phyloP scores from a whole-genome alignment of 2,797 vertebrate genomes.

The Propithecus deckenii region DNA sequence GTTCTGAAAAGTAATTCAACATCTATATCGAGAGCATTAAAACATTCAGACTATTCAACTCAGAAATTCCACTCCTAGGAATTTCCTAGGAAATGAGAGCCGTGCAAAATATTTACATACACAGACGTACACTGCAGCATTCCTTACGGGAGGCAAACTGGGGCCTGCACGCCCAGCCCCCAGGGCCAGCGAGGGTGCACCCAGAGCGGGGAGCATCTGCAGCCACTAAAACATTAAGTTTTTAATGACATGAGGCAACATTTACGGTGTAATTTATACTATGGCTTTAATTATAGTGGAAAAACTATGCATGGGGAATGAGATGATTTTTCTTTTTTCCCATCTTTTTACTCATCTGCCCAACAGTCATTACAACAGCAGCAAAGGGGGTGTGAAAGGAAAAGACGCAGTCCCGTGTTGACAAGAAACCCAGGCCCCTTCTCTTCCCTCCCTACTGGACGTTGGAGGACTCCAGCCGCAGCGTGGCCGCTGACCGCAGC shows the following conservation, averaged over 20 bases:
- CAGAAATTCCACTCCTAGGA: not conserved
- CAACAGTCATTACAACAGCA: not conserved
- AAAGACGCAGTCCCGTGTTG: not conserved
- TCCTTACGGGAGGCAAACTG: fast-evolving
- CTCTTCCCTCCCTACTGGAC: not conserved
- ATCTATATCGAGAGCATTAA: not conserved
- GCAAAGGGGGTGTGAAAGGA: not conserved
- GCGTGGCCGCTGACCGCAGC: fast-evolving
- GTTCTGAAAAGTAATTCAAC: not conserved
- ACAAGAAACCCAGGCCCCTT: not conserved
- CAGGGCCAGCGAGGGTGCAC: fast-evolving
- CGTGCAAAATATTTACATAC: not conserved
- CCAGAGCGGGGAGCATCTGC: not conserved
- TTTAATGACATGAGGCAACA: not conserved
- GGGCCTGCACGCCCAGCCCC: fast-evolving
- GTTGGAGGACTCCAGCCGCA: not conserved
- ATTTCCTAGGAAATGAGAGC: not conserved
- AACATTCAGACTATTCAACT: not conserved
- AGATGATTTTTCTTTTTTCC: not conserved
- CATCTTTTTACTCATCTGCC: too few species aligned
- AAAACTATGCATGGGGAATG: not conserved
- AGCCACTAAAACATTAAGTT: not conserved
- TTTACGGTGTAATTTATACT: not conserved
- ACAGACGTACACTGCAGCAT: not conserved
- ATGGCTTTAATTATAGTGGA: not conserved